Conservation (phyloP, 1,140 invertebrate species). For the Drosophila carrolli region DNA sequence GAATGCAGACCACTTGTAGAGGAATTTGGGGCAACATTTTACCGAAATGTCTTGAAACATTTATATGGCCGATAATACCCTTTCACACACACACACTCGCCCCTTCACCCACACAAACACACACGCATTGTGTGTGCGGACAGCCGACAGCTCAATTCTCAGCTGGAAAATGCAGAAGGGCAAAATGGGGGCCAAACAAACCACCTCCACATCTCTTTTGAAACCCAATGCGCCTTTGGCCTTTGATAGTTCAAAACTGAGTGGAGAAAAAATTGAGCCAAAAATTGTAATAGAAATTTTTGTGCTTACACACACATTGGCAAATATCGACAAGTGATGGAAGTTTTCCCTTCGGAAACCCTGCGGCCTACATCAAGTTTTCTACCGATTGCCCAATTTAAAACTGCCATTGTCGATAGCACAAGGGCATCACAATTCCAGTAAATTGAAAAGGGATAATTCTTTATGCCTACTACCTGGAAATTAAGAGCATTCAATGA, state of each 20-base stretch:
- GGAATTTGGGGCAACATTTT: slow-evolving; percentile 15
- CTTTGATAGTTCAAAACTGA: slow-evolving; percentile 40
- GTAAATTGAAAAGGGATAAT: not conserved
- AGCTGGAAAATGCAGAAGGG: slow-evolving; percentile 23
- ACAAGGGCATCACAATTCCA: not conserved
- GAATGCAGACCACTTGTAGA: slow-evolving; percentile 8
- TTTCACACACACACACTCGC: slow-evolving; percentile 1
- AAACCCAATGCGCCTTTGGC: slow-evolving; percentile 30
- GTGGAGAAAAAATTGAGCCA: slow-evolving; percentile 26
- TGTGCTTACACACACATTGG: slow-evolving; percentile 12
- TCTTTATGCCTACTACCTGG: not conserved
- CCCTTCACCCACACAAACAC: not conserved
- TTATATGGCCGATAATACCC: slow-evolving; percentile 32
- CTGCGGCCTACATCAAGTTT: slow-evolving; percentile 16
- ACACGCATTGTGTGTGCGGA: slow-evolving; percentile 17
- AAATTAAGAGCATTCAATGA: not conserved
- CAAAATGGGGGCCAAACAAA: slow-evolving; percentile 4
- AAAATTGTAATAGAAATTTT: slow-evolving; percentile 57
- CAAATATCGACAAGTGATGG: slow-evolving; percentile 30
- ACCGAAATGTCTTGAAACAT: slow-evolving; percentile 11
- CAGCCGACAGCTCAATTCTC: slow-evolving; percentile 40
- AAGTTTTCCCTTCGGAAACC: slow-evolving; percentile 13
- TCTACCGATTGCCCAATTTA: slow-evolving; percentile 25
- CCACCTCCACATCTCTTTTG: slow-evolving; percentile 30
- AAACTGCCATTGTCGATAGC: slow-evolving; percentile 18